Percentiles rank a stretch among this genome's conserved stretches.
These are phyloP conservation scores for Hydrotaea diabolus DNA, from an alignment of 2,888 invertebrate species.

Conservation along the genomic window DNA sequence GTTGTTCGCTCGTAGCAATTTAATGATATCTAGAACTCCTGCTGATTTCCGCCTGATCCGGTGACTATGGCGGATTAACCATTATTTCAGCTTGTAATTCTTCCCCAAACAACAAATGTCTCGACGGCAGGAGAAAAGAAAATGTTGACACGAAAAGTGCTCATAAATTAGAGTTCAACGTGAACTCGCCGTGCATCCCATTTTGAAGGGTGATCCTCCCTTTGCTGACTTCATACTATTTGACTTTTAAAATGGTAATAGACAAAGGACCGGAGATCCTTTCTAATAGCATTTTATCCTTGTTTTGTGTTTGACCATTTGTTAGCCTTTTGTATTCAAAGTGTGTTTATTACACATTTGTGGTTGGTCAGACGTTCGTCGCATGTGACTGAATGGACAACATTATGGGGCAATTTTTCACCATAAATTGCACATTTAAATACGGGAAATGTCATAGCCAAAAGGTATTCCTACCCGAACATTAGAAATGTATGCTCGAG, in stretches of 20 bases:
- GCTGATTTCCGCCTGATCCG: slow-evolving; percentile 54
- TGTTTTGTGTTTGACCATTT: slow-evolving; percentile 58
- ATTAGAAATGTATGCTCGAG: neutral
- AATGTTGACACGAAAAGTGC: slow-evolving; percentile 61
- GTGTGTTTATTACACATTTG: slow-evolving; percentile 57
- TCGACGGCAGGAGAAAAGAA: slow-evolving; percentile 15
- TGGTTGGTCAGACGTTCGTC: slow-evolving; percentile 41
- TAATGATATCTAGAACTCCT: slow-evolving; percentile 44
- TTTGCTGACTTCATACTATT: slow-evolving; percentile 47
- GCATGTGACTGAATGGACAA: neutral
- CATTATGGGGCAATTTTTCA: slow-evolving; percentile 51
- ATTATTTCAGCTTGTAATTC: slow-evolving; percentile 63
- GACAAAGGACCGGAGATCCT: slow-evolving; percentile 35
- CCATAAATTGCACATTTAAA: slow-evolving; percentile 47
- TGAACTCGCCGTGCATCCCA: neutral
- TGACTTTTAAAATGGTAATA: slow-evolving; percentile 43
- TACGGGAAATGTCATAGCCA: slow-evolving; percentile 39
- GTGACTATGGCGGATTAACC: slow-evolving; percentile 62
- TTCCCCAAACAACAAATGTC: slow-evolving; percentile 56
- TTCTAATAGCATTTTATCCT: slow-evolving; percentile 50
- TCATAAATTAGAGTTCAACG: slow-evolving; percentile 60
- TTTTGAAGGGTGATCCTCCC: slow-evolving; percentile 47
- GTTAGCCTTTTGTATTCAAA: slow-evolving; percentile 54
- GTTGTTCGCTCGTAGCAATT: slow-evolving; percentile 17
- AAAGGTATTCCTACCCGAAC: slow-evolving; percentile 18